Evolutionary conservation across 2,888 invertebrate species (phyloP), one percentile per base, ranked within the genome.

Genomic region (Coremacera marginata): DNA sequence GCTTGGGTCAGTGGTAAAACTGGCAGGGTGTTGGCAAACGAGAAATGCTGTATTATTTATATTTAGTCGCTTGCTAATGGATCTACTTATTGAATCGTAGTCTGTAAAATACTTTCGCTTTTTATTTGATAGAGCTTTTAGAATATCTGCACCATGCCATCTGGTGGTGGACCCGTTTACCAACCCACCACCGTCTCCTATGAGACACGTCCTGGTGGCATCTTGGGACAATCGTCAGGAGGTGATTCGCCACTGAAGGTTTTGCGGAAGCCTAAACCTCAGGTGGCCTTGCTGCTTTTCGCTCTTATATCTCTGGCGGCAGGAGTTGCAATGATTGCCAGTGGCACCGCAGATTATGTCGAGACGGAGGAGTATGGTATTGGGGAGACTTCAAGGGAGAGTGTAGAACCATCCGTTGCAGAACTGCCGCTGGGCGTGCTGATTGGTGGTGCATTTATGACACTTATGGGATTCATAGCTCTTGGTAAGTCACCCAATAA

Each of bases 131-230:
- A 71, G 60, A 5, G 7, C 9, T 19, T 14, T 60, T 34, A 3
- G 14, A 27, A n/a, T 11, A 62, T 11, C 37, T 52, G 27, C 27
- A 63, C 80, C 71, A 83, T 83, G 82, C 81, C 82, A 74, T 79
- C 81, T 80, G 82, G 81, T 70, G 81, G 82, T 75, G 81, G 81
- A 31, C 94, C 94, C 78, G 94, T 94, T 68, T 94, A 94, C 89
- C 94, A 94, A 88, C 94, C 94, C 19, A 94, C 94, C 79, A 94
- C 94, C 82, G 94, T 94, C 81, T 94, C 94, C 75, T 94, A 94
- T 87, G 94, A 94, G 88, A 91, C 91, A 82, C 91, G 84, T 88
- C 90, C 78, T 86, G 89, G 86, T 82, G 70, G 80, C 37, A 55
- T 74, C 9, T 65, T 55, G 63, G 57, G 57, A 19, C 65, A 74